Conservation (phyloP, 2,113 vertebrate genomes). For the Lanius ludovicianus region DNA sequence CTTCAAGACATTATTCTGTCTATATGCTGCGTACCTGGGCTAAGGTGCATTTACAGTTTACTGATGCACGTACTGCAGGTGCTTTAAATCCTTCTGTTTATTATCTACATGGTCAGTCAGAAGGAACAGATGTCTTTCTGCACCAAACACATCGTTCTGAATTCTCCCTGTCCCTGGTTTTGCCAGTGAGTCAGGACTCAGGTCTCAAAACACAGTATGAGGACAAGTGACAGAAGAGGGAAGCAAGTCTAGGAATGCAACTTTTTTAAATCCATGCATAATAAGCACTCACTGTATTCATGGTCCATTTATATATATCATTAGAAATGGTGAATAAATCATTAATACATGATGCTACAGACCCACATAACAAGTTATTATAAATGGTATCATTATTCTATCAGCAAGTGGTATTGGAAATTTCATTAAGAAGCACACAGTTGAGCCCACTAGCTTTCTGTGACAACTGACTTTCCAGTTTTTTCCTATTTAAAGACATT, state of each 20-base stretch:
- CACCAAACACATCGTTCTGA: background rate
- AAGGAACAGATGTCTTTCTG: background rate
- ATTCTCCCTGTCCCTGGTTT: background rate
- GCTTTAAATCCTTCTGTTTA: slow-evolving; percentile 25
- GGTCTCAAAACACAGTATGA: background rate
- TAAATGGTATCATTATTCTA: background rate
- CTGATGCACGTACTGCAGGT: background rate
- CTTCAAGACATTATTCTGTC: background rate
- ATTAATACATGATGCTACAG: background rate
- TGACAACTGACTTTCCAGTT: background rate
- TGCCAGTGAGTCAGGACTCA: background rate
- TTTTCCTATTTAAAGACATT: background rate
- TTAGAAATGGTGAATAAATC: slow-evolving; percentile 9
- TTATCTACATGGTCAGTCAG: background rate
- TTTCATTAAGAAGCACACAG: background rate
- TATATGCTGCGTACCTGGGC: background rate
- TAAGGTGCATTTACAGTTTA: slow-evolving; percentile 17
- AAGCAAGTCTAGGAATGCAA: background rate
- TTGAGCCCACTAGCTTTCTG: background rate
- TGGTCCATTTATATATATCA: background rate
- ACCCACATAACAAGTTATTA: background rate
- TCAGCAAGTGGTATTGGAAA: background rate
- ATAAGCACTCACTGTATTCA: background rate
- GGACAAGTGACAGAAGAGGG: background rate
- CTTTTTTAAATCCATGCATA: background rate